These are phyloP conservation scores for Trachymyrmex septentrionalis DNA, from an alignment of 1,140 invertebrate species.

Conservation along the genomic window DNA sequence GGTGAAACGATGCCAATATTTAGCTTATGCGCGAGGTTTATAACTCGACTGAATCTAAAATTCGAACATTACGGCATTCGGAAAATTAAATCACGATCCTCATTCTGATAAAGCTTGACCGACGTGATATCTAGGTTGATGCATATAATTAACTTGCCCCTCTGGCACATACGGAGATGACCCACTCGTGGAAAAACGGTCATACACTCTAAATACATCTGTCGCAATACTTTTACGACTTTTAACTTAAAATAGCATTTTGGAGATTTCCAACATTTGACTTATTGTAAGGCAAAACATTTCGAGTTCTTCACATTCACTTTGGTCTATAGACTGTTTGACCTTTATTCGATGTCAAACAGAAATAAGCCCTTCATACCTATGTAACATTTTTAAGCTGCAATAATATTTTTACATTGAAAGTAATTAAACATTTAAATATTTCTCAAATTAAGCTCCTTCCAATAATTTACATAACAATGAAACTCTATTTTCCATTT, in stretches of 20 bases:
- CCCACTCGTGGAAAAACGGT: slow-evolving; percentile 50
- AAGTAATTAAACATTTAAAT: background rate
- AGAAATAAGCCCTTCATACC: background rate
- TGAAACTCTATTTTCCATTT: background rate
- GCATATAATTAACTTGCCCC: slow-evolving; percentile 44
- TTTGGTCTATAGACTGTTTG: slow-evolving; percentile 7
- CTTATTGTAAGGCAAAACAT: background rate
- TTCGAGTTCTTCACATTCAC: background rate
- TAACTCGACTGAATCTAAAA: slow-evolving; percentile 2
- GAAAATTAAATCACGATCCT: background rate
- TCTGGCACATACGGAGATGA: slow-evolving; percentile 54
- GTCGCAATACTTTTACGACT: slow-evolving; percentile 10
- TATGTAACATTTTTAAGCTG: background rate
- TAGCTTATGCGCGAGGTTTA: background rate
- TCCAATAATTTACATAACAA: background rate
- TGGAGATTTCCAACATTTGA: background rate
- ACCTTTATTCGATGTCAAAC: background rate
- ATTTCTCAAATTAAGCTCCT: background rate
- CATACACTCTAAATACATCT: slow-evolving; percentile 35
- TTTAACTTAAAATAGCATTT: slow-evolving; percentile 1
- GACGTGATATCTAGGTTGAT: slow-evolving; percentile 43
- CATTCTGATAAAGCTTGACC: slow-evolving; percentile 32
- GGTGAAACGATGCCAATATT: background rate
- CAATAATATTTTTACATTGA: background rate
- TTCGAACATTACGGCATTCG: background rate